A percentile compares a stretch with the other conserved stretches of the same genome.
Conservation (phyloP, 2,113 vertebrate species). For the Petrocephalus zakoni region DNA sequence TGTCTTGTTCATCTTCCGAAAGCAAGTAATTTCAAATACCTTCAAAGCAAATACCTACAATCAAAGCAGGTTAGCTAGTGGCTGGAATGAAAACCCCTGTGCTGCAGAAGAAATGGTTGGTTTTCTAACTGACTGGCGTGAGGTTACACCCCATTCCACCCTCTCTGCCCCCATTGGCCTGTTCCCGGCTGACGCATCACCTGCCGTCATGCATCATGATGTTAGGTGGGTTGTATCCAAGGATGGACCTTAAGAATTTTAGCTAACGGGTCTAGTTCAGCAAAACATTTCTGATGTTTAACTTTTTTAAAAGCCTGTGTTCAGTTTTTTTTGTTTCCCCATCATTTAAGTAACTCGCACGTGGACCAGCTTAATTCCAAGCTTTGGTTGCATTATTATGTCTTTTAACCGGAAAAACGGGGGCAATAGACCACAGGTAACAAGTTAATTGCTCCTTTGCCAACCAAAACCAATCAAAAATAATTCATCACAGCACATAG, state of each 20-base stretch:
- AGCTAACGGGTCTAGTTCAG: background rate
- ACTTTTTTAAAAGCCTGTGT: background rate
- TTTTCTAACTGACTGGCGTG: background rate
- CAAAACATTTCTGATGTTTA: background rate
- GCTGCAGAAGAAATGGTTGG: background rate
- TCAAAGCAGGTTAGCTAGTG: background rate
- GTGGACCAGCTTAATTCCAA: background rate
- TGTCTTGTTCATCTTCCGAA: background rate
- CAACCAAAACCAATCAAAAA: background rate
- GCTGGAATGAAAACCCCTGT: background rate
- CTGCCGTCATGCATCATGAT: background rate
- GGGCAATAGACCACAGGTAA: background rate
- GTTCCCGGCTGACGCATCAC: background rate
- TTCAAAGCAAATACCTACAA: no score
- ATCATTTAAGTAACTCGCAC: background rate
- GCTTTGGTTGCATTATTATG: background rate
- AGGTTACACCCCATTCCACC: background rate
- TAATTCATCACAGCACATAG: background rate
- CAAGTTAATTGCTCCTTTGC: background rate
- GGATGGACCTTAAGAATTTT: background rate
- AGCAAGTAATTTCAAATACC: background rate
- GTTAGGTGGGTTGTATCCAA: background rate
- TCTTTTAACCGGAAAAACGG: background rate
- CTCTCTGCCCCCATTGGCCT: background rate
- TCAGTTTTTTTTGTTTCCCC: background rate